A percentile compares a stretch with the other conserved stretches of the same genome.
Conservation (phyloP, 2,888 invertebrate genomes). For the Bombylius discolor region DNA sequence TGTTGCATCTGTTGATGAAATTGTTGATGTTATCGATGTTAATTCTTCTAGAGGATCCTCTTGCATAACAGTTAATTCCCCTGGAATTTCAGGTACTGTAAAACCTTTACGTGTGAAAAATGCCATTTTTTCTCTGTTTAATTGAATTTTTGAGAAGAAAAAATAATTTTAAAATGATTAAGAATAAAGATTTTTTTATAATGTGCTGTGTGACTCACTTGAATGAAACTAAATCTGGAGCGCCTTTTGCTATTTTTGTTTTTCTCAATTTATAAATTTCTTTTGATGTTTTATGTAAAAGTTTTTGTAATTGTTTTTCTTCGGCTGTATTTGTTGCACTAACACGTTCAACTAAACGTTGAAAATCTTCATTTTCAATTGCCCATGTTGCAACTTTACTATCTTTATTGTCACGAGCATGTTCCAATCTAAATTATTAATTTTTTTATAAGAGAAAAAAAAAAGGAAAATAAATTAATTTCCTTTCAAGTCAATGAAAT, state of each 20-base stretch:
- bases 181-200: too few relatives aligned
- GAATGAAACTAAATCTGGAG: constrained; percentile 84
- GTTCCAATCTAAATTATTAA: constrained; percentile 49
- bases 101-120: constrained; percentile 79
- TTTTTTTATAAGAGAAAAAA: neutral
- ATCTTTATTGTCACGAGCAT: constrained; percentile 71
- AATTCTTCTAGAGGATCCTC: constrained; percentile 32
- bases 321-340: constrained; percentile 35
- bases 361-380: constrained; percentile 75
- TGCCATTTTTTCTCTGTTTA: constrained; percentile 83
- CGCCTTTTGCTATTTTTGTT: constrained; percentile 73
- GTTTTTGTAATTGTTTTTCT: constrained; percentile 54
- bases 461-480: too few relatives aligned
- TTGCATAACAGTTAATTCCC: constrained; percentile 40
- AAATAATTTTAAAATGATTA: neutral
- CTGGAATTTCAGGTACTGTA: constrained; percentile 61
- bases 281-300: constrained; percentile 75
- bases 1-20: constrained; percentile 4
- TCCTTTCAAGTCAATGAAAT: neutral
- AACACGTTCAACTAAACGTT: constrained; percentile 45
- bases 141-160: neutral
- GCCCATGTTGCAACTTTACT: constrained; percentile 73
- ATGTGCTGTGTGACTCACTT: constrained; percentile 49
- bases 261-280: constrained; percentile 84
- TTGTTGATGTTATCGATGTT: neutral